Base-by-base conservation (phyloP, 1,140 invertebrate genomes). In the Bombus vancouverensis region DNA sequence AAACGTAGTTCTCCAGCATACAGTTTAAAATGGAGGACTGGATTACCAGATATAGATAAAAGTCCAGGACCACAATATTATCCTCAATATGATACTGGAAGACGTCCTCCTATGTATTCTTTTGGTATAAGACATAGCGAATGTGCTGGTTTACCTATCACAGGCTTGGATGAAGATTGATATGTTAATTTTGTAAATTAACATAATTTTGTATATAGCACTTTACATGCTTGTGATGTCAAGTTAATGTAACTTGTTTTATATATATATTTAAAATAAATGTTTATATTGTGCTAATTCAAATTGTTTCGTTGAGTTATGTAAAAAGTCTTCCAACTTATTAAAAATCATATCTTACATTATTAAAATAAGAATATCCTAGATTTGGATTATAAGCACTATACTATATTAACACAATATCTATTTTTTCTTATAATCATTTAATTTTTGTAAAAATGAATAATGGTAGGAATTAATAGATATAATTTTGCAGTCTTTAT, bases 41-140 rank as follows among this genome's bases (percentile, higher is more conserved):
- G 85, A 34, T 22, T 81, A 2, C 25, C 57, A 44, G 57, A 75
- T 13, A 57, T 70, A 70, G 71, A 87, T 62, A 3, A 59, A 13
- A 44, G 90, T 66, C 94, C 94, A 22, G 94, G 94, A 39, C 94
- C 94, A 32, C 59, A 85, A 13, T 95, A 95, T 78, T 88, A 91
- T 81, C 90, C 92, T 3, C 47, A 81, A 9, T 91, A 89, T 34
- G 81, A 92, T 47, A 32, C 71, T 0, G 68, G 89, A 65, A 94
- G 86, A 86, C 81, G 89, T 44, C 62, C 91, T 2, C 94, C 94
- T 8, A 90, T 82, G 34, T 95, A 92, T 70, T 93, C 93, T 1
- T 94, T 95, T 80, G 94, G 94, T 13, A 87, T 94, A 4, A 92
- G 89, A 74, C 93, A 95, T 72, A 95, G 93, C 39, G 90, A 92